phyloP scores from a whole-genome alignment of 2,888 invertebrate species.

The Cataglyphis livida region DNA sequence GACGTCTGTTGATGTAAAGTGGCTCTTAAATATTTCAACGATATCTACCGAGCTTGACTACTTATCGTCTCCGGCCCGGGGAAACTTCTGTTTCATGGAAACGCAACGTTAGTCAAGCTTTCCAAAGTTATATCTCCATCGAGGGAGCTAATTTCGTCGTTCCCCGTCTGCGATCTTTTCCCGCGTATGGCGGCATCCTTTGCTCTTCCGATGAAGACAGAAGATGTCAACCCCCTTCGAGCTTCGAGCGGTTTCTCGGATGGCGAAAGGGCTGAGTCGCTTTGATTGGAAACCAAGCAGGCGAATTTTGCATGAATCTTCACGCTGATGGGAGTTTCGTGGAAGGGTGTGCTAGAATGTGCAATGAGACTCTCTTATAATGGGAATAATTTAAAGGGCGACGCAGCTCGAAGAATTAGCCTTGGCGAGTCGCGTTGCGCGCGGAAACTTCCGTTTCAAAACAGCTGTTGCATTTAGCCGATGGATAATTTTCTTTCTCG shows the following conservation, averaged over 20 bases:
- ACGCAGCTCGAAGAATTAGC: not conserved
- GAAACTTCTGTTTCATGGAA: slow-evolving; percentile 74
- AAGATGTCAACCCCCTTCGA: not conserved
- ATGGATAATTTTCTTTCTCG: slow-evolving; percentile 30
- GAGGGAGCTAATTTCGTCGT: slow-evolving; percentile 48
- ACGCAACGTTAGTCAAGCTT: slow-evolving; percentile 68
- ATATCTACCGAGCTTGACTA: slow-evolving; percentile 66
- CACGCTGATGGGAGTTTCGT: slow-evolving; percentile 20
- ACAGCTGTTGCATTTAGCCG: slow-evolving; percentile 2
- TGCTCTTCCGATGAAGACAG: not conserved
- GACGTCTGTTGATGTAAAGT: slow-evolving; percentile 52
- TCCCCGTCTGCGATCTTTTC: not conserved
- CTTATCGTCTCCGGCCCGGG: slow-evolving; percentile 71
- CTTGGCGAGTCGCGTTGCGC: not conserved
- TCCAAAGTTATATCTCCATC: slow-evolving; percentile 63
- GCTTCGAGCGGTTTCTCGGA: not conserved
- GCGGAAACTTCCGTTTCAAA: not conserved
- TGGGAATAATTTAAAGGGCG: slow-evolving; percentile 20
- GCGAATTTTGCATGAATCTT: not conserved
- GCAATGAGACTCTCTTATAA: slow-evolving; percentile 29
- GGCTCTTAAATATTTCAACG: slow-evolving; percentile 74
- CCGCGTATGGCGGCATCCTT: slow-evolving; percentile 6
- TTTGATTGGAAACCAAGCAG: slow-evolving; percentile 25
- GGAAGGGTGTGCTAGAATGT: not conserved
- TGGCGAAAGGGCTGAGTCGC: not conserved